phyloP scores from a whole-genome alignment of 1,140 invertebrate species.

The Hydropsyche tenuis region DNA sequence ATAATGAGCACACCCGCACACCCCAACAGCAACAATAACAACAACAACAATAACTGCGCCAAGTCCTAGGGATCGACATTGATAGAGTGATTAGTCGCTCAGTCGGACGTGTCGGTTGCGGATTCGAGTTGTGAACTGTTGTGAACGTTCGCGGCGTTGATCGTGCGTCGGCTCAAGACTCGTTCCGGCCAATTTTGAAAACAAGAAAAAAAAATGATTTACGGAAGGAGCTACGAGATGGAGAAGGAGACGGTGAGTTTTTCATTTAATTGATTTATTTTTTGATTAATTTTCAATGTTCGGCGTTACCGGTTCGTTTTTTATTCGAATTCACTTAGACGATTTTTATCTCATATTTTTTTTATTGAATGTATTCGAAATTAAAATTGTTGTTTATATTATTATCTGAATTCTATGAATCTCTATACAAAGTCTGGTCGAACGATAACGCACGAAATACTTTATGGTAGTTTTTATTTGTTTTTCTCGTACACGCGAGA shows the following conservation, averaged over 20 bases:
- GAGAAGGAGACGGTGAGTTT: slow-evolving; percentile 48
- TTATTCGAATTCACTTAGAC: too few species aligned
- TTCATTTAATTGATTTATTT: slow-evolving; percentile 1
- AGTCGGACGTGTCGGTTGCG: too few species aligned
- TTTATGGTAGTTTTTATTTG: slow-evolving; percentile 1
- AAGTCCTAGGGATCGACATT: too few species aligned
- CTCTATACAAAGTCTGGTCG: neutral
- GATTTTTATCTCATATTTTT: too few species aligned
- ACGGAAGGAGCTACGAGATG: slow-evolving; percentile 47
- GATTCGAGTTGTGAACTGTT: too few species aligned
- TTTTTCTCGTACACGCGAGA: neutral
- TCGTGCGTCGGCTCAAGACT: too few species aligned
- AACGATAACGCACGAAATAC: neutral
- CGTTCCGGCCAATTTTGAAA: neutral
- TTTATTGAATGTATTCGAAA: neutral
- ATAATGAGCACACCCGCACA: neutral
- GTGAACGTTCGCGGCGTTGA: too few species aligned
- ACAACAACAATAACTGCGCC: neutral
- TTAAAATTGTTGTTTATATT: too few species aligned
- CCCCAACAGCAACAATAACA: neutral
- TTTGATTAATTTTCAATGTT: too few species aligned
- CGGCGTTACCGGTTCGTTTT: too few species aligned
- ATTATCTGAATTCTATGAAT: neutral
- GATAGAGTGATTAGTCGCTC: too few species aligned
- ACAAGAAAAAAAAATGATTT: slow-evolving; percentile 41